A percentile compares a stretch with the other conserved stretches of the same genome.
Conservation (phyloP, 1,140 invertebrate species). For the Alviniconcha marisindica region DNA sequence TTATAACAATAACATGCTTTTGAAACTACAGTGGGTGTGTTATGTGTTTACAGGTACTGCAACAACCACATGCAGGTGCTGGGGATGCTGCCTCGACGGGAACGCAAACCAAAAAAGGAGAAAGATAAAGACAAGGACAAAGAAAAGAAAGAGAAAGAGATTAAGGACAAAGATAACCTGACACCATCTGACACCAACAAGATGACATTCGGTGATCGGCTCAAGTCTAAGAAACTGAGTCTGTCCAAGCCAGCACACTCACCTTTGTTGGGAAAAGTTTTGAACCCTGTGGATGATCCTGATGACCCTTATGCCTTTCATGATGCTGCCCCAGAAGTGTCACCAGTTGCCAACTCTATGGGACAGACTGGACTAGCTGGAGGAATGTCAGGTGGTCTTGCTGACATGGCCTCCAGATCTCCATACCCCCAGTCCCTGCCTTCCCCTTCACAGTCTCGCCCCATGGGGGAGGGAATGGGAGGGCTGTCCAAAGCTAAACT, state of each 20-base stretch:
- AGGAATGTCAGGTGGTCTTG: conserved; percentile 35
- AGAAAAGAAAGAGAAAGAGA: background rate
- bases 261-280: conserved; percentile 42
- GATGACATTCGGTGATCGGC: conserved; percentile 51
- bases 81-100: conserved; percentile 78
- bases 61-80: conserved; percentile 80
- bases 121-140: conserved; percentile 70
- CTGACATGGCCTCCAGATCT: conserved; percentile 35
- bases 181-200: conserved; percentile 35
- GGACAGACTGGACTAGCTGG: conserved; percentile 1
- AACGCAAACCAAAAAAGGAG: conserved; percentile 78
- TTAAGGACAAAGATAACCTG: conserved; percentile 22
- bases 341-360: conserved; percentile 26
- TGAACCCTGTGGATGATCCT: conserved; percentile 61
- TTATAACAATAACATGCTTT: too few relatives aligned
- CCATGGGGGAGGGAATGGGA: conserved; percentile 45
- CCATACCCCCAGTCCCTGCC: conserved; percentile 40
- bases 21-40: too few relatives aligned
- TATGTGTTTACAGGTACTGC: conserved; percentile 74
- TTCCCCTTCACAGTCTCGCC: conserved; percentile 38
- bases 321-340: conserved; percentile 75
- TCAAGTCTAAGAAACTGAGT: conserved; percentile 57
- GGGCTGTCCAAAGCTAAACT: conserved; percentile 68
- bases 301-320: conserved; percentile 81
- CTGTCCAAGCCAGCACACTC: conserved; percentile 45